Conservation (phyloP, 1,140 invertebrate genomes). For the Chionoecetes opilio region DNA sequence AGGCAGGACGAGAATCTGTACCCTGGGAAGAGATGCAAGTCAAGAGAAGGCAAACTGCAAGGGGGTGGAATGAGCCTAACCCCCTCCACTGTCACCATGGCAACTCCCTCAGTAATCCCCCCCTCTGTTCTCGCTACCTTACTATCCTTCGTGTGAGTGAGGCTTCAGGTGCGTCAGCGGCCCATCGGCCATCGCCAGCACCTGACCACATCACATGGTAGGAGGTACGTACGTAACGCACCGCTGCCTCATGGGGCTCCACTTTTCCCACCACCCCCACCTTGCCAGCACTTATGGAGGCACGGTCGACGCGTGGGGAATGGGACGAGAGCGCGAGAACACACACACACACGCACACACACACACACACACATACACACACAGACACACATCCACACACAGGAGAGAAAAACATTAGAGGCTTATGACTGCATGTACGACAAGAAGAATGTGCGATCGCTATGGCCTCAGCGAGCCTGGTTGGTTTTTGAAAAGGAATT, state of each 20-base stretch:
- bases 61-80: not conserved
- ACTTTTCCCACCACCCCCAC: not conserved
- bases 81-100: conserved; percentile 24
- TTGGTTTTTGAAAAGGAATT: too few relatives aligned
- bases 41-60: not conserved
- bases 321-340: not conserved
- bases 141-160: not conserved
- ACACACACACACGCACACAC: conserved; percentile 16
- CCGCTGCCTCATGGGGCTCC: not conserved
- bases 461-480: too few relatives aligned
- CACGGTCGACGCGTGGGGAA: too few relatives aligned
- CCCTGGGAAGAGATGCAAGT: not conserved
- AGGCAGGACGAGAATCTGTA: not conserved
- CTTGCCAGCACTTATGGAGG: too few relatives aligned
- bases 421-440: too few relatives aligned
- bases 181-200: not conserved
- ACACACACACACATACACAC: conserved; percentile 17
- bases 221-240: too few relatives aligned
- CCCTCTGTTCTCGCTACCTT: not conserved
- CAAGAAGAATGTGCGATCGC: too few relatives aligned
- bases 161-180: conserved; percentile 1
- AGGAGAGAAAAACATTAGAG: too few relatives aligned
- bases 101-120: conserved; percentile 27
- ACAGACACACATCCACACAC: too few relatives aligned
- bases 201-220: not conserved